Evolutionary conservation across 2,797 vertebrate species (phyloP), one percentile per base, ranked within the genome.

Genomic region (Gobio occitaniae): DNA sequence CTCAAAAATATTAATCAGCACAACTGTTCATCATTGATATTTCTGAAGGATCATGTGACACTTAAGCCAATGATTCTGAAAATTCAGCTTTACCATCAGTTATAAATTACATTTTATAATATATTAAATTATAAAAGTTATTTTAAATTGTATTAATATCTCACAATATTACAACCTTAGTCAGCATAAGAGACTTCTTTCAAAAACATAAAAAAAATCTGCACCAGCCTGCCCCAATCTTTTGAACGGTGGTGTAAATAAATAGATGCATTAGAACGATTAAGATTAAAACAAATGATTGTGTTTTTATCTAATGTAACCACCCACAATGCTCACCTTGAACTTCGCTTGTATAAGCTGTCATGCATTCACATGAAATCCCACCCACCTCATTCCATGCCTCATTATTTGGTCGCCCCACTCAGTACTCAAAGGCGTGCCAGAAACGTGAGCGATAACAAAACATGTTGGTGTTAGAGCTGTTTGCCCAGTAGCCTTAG

Each of bases 301-400:
- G 54, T 84, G 13, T 83, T 91, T 92, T 86, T 50, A 52, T 81
- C 19, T 48, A 63, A 48, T 19, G 10, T 63, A 61, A 72, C 44
- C 72, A 59, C 68, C 84, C 89, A 84, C 25, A 1, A 29, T 68
- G 13, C 7, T 41, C 78, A 86, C 71, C 91, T 90, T 93, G 93
- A 92, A 87, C 91, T 88, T 90, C 89, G 87, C 61, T 76, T 86
- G 3, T 78, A 77, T 32, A 80, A 65, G 59, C 63, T 69, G 79
- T 87, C 87, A 80, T 25, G n/a, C 6, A 32, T 47, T 71, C 74
- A 48, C 5, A 71, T 50, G n/a, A 61, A 78, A 54, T 63, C 65
- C 50, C 17, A 0, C 48, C 63, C 15, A 9, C 54, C 47, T 44
- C 25, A 54, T n/a, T 84, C n/a, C 15, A 44, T 16, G 50, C 16